Conservation (phyloP, 1,140 invertebrate genomes). For the Temnothorax longispinosus region DNA sequence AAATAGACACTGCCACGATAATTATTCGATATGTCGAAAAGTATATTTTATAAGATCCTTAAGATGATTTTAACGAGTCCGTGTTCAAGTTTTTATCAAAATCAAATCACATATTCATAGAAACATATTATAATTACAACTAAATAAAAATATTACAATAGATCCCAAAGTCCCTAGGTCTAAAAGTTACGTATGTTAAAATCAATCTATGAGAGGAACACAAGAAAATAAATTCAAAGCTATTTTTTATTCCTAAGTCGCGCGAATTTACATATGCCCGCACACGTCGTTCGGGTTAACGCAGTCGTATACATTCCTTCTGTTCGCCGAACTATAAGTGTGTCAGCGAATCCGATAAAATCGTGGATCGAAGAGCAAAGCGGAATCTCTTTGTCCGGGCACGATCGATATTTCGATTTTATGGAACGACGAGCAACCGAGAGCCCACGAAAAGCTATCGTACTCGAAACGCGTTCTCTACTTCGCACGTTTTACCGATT, state of each 20-base stretch:
- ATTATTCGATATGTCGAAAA: not conserved
- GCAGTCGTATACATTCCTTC: constrained; percentile 48
- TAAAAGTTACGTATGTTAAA: not conserved
- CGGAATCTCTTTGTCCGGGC: constrained; percentile 29
- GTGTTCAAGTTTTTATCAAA: not conserved
- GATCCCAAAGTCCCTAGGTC: not conserved
- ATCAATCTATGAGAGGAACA: not conserved
- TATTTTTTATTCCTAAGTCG: constrained; percentile 1
- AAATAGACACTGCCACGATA: not conserved
- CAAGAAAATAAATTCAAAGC: not conserved
- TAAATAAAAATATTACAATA: not conserved
- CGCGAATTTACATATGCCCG: not conserved
- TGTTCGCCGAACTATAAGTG: constrained; percentile 28
- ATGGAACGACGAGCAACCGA: constrained; percentile 13
- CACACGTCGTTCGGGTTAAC: constrained; percentile 33
- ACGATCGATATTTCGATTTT: constrained; percentile 53
- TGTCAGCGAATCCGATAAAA: constrained; percentile 53
- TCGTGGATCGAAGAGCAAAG: constrained; percentile 47
- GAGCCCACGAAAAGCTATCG: constrained; percentile 22
- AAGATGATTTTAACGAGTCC: not conserved
- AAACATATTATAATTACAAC: not conserved
- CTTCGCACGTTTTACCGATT: constrained; percentile 40
- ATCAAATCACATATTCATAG: not conserved
- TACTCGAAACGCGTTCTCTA: constrained; percentile 13
- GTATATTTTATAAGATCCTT: not conserved